These are phyloP conservation scores for Tachypleus tridentatus DNA, from an alignment of 1,140 invertebrate species.

Conservation along the genomic window DNA sequence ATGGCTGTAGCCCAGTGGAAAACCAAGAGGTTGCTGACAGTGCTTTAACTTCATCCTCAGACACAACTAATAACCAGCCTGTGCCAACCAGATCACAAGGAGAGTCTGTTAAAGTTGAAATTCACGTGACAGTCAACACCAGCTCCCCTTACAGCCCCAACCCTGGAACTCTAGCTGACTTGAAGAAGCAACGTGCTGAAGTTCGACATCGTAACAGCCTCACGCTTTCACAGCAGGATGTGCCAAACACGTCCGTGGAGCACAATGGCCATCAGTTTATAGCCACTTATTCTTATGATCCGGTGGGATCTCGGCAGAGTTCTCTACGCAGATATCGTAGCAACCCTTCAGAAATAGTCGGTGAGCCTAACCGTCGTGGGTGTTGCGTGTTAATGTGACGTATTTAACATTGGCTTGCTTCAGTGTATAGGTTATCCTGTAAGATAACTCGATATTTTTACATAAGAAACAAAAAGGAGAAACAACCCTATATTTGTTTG, in stretches of 20 bases:
- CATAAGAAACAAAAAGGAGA: no score
- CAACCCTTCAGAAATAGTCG: slow-evolving; percentile 28
- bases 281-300: slow-evolving; percentile 21
- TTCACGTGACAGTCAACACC: slow-evolving; percentile 33
- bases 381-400: slow-evolving; percentile 23
- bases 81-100: not conserved
- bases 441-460: no score
- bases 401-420: no score
- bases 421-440: no score
- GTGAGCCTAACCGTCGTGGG: slow-evolving; percentile 22
- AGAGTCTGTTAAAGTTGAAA: slow-evolving; percentile 27
- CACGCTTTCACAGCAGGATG: slow-evolving; percentile 4
- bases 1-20: no score
- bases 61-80: no score
- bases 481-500: no score
- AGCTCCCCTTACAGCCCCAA: slow-evolving; percentile 31
- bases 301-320: slow-evolving; percentile 27
- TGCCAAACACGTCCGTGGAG: slow-evolving; percentile 3
- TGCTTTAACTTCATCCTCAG: no score
- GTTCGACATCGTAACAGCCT: slow-evolving; percentile 20
- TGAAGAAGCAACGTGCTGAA: slow-evolving; percentile 70
- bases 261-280: slow-evolving; percentile 14
- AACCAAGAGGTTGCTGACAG: no score
- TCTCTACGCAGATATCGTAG: slow-evolving; percentile 27
- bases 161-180: slow-evolving; percentile 59